Conservation (phyloP, 2,888 invertebrate genomes). For the Sthenelais limicola region DNA sequence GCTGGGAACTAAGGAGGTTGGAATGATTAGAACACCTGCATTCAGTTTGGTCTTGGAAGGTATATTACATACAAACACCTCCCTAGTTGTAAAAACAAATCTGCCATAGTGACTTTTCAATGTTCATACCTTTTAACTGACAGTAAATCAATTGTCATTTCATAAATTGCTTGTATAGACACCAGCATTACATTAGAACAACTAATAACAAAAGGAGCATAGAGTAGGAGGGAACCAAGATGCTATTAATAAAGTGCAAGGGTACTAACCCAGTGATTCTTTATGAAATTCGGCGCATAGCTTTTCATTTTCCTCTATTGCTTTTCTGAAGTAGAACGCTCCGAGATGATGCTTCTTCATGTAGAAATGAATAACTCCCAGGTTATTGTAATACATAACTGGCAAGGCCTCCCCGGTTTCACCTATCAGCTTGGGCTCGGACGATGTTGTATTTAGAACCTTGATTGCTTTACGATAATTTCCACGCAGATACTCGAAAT, state of each 20-base stretch:
- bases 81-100: too few relatives aligned
- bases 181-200: too few relatives aligned
- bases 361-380: conserved; percentile 83
- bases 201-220: too few relatives aligned
- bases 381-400: conserved; percentile 84
- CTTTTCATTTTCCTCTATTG: conserved; percentile 77
- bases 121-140: too few relatives aligned
- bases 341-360: conserved; percentile 87
- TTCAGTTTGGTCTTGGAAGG: too few relatives aligned
- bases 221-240: too few relatives aligned
- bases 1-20: too few relatives aligned
- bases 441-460: conserved; percentile 72
- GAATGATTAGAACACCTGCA: too few relatives aligned
- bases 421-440: conserved; percentile 52
- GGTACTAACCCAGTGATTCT: conserved; percentile 7
- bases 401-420: conserved; percentile 78
- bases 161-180: too few relatives aligned
- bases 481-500: conserved; percentile 79
- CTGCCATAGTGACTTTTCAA: too few relatives aligned
- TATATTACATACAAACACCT: too few relatives aligned
- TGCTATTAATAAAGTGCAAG: conserved; percentile 1
- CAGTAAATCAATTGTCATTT: too few relatives aligned
- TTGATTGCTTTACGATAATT: conserved; percentile 79
- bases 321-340: conserved; percentile 84
- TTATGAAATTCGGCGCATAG: conserved; percentile 29